Percentiles rank a stretch among this genome's conserved stretches.
Conservation (phyloP, 30 jellyfish, hydroid and myxozoan genomes). For the Rhopilema esculentum region DNA sequence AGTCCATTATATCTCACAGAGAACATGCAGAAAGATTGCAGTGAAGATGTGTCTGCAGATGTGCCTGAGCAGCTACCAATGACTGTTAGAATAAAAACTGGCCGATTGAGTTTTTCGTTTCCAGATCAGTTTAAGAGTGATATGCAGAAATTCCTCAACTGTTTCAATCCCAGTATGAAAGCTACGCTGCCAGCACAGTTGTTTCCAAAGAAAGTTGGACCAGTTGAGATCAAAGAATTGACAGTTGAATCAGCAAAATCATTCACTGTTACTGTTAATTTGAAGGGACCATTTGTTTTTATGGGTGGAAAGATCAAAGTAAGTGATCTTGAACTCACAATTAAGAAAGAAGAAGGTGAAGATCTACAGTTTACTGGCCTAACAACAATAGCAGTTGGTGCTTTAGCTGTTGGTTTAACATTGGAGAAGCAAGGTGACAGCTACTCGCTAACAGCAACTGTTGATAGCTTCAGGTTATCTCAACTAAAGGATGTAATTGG, state of each 20-base stretch:
- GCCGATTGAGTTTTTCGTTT: constrained; percentile 23
- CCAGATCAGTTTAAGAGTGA: constrained; percentile 61
- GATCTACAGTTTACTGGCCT: constrained; percentile 31
- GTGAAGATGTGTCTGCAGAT: constrained; percentile 4
- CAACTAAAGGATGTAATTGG: constrained; percentile 24
- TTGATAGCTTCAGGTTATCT: constrained; percentile 6
- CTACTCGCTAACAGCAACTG: background rate
- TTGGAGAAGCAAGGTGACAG: constrained; percentile 5
- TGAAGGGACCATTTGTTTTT: constrained; percentile 60
- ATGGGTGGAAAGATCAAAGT: constrained; percentile 42
- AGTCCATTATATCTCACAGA: no score
- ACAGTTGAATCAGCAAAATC: constrained; percentile 5
- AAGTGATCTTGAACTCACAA: constrained; percentile 41
- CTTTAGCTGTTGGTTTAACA: constrained; percentile 34
- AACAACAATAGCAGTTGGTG: constrained; percentile 33
- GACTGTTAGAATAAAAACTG: constrained; percentile 5
- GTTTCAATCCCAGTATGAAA: constrained; percentile 43
- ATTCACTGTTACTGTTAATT: constrained; percentile 8
- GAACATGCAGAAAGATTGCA: constrained; percentile 34
- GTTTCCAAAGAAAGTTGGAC: constrained; percentile 51
- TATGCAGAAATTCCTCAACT: constrained; percentile 51
- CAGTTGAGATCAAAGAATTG: constrained; percentile 47
- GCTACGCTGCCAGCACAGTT: constrained; percentile 56
- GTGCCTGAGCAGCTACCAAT: constrained; percentile 54
- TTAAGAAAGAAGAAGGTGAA: constrained; percentile 16